Evolutionary conservation across 2,797 vertebrate species (phyloP).

Genomic region (Tapirus indicus): DNA sequence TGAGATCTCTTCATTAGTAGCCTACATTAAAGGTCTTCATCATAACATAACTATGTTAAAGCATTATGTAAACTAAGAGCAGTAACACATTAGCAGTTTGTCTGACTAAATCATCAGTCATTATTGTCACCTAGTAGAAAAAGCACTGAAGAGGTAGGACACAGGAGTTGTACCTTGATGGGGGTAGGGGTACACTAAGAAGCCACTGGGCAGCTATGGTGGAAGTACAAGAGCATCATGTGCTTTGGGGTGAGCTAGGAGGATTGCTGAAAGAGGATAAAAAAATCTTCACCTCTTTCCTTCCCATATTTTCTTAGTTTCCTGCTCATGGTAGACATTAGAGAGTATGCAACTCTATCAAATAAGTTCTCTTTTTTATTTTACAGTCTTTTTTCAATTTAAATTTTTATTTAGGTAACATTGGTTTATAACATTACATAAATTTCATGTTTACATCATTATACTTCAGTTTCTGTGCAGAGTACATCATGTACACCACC

Average conservation of each 20-base stretch:
- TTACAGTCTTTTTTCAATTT: too few relatives aligned
- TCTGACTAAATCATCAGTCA: slow-evolving; percentile 42
- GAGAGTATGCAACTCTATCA: background rate
- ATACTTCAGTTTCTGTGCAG: too few relatives aligned
- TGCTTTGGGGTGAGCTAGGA: background rate
- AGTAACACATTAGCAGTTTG: slow-evolving; percentile 17
- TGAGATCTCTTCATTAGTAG: slow-evolving; percentile 28
- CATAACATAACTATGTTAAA: slow-evolving; percentile 28
- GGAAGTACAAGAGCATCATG: background rate
- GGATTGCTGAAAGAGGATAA: background rate
- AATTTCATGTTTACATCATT: too few relatives aligned
- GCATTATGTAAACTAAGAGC: slow-evolving; percentile 24
- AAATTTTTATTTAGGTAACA: too few relatives aligned
- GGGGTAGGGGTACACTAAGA: background rate
- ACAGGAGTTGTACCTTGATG: background rate
- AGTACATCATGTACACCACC: too few relatives aligned
- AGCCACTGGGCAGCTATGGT: background rate
- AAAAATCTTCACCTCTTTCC: background rate
- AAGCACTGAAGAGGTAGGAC: background rate
- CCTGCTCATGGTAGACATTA: background rate
- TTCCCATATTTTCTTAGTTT: slow-evolving; percentile 36
- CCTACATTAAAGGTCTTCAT: background rate
- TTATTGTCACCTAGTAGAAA: background rate
- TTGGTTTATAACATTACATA: too few relatives aligned
- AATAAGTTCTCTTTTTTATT: background rate